phyloP scores from a whole-genome alignment of 2,888 invertebrate species.

The Amorpha juglandis region DNA sequence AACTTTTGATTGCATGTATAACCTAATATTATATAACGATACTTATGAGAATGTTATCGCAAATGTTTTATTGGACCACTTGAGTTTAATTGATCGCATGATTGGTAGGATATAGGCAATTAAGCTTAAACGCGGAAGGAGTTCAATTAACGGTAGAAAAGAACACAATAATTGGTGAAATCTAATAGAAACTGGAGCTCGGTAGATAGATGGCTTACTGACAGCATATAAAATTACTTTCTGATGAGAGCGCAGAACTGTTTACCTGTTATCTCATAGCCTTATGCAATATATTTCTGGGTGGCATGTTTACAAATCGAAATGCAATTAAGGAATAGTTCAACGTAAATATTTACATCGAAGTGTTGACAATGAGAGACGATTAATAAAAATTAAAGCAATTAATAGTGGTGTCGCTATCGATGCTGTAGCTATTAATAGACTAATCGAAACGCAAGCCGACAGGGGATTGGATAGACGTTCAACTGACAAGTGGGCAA shows the following conservation, averaged over 20 bases:
- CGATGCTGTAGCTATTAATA: constrained; percentile 34
- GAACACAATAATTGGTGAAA: constrained; percentile 60
- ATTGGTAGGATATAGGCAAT: constrained; percentile 70
- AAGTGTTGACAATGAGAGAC: constrained; percentile 2
- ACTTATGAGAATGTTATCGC: constrained; percentile 18
- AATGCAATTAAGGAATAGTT: constrained; percentile 21
- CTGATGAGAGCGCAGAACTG: constrained; percentile 21
- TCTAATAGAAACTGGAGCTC: constrained; percentile 56
- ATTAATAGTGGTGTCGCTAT: constrained; percentile 13
- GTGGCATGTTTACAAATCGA: constrained; percentile 13
- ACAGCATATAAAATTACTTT: constrained; percentile 38
- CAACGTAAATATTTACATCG: not conserved
- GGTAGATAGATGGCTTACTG: constrained; percentile 51
- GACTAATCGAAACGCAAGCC: constrained; percentile 36
- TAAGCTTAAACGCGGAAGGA: constrained; percentile 65
- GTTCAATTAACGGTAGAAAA: constrained; percentile 64
- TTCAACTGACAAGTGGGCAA: constrained; percentile 66
- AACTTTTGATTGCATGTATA: constrained; percentile 13
- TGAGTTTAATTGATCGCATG: constrained; percentile 50
- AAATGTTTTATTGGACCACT: constrained; percentile 29
- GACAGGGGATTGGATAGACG: constrained; percentile 27
- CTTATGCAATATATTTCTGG: constrained; percentile 20
- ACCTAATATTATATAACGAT: constrained; percentile 19
- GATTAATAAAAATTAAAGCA: constrained; percentile 17
- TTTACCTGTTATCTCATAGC: constrained; percentile 23